Conservation (phyloP, 2,797 vertebrate species). For the Eptatretus atami region DNA sequence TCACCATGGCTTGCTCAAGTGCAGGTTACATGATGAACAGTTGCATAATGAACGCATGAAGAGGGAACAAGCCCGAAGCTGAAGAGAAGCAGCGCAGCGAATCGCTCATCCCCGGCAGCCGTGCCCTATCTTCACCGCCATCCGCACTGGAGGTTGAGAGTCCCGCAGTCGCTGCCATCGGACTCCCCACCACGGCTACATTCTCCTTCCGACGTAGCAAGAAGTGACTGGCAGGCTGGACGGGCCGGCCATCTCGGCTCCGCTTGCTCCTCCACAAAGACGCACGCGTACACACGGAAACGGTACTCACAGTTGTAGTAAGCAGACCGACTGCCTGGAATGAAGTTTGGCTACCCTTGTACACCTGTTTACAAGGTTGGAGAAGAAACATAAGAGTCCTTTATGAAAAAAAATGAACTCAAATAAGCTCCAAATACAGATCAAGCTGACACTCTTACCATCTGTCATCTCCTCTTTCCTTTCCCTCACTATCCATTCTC, state of each 20-base stretch:
- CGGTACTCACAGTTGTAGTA: conserved; percentile 82
- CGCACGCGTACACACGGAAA: conserved; percentile 60
- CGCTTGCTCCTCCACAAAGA: conserved; percentile 42
- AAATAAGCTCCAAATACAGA: no score
- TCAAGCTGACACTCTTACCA: no score
- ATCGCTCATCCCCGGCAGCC: conserved; percentile 65
- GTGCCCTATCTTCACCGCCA: conserved; percentile 21
- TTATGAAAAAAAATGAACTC: no score
- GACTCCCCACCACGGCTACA: conserved; percentile 9
- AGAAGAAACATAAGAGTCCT: neutral
- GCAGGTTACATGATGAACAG: conserved; percentile 58
- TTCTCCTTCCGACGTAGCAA: conserved; percentile 18
- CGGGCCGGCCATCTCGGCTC: conserved; percentile 57
- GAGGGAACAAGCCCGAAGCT: conserved; percentile 59
- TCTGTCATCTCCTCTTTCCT: no score
- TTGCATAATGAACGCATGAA: conserved; percentile 84
- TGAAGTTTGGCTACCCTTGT: conserved; percentile 60
- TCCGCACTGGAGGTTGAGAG: conserved; percentile 15
- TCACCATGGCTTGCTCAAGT: neutral
- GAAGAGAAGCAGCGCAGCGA: conserved; percentile 55
- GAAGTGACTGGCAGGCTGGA: conserved; percentile 64
- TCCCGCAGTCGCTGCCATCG: conserved; percentile 24
- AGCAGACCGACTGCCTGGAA: conserved; percentile 72
- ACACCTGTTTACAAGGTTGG: conserved; percentile 20
- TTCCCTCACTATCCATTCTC: no score